Conservation (phyloP, 2,113 vertebrate species). For the Maccullochella peelii region DNA sequence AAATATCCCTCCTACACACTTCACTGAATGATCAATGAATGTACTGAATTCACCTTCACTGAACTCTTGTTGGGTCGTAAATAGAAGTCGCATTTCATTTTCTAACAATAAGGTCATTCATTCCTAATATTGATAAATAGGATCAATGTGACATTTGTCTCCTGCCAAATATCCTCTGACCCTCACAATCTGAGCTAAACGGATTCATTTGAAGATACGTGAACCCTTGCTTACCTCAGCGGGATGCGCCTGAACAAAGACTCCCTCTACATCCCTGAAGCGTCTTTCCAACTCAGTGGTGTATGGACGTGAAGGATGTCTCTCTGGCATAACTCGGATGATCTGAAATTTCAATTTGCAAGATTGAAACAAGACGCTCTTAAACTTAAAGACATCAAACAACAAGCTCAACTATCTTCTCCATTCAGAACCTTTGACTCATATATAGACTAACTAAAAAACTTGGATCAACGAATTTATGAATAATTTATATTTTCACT, state of each 20-base stretch:
- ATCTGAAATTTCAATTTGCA: conserved; percentile 67
- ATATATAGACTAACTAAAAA: no score
- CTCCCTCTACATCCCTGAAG: conserved; percentile 73
- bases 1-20: neutral
- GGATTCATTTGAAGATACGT: neutral
- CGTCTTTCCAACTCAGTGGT: conserved; percentile 82
- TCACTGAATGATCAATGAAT: neutral
- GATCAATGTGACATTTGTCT: conserved; percentile 37
- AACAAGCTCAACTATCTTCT: neutral
- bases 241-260: conserved; percentile 74
- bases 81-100: neutral
- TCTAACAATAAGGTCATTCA: neutral
- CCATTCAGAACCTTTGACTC: neutral
- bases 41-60: neutral
- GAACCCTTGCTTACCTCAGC: conserved; percentile 67
- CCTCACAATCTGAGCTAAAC: neutral
- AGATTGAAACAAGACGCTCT: neutral
- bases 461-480: no score
- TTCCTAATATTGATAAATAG: conserved; percentile 37
- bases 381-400: neutral
- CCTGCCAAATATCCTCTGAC: conserved; percentile 5
- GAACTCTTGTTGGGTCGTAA: neutral
- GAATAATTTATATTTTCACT: no score
- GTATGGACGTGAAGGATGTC: conserved; percentile 87
- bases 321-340: conserved; percentile 82